These are phyloP conservation scores for Palloptera scutellata DNA, from an alignment of 2,888 invertebrate species.

Conservation along the genomic window DNA sequence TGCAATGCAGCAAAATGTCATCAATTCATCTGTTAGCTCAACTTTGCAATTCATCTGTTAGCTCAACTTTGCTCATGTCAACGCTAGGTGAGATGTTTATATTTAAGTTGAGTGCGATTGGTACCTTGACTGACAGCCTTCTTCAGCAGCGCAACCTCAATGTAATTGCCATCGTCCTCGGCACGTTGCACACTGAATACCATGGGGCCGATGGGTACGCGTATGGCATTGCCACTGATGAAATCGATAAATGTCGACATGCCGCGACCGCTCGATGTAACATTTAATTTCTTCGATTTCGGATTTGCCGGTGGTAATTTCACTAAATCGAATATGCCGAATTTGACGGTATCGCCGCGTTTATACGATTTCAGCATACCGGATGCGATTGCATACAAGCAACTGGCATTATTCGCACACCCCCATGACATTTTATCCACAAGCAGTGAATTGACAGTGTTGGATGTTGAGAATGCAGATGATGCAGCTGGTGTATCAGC, in stretches of 20 bases:
- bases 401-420: slow-evolving; percentile 72
- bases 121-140: slow-evolving; percentile 43
- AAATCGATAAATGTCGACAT: slow-evolving; percentile 57
- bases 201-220: slow-evolving; percentile 62
- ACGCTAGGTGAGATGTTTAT: too few relatives aligned
- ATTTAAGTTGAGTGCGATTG: too few relatives aligned
- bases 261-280: slow-evolving; percentile 49
- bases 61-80: too few relatives aligned
- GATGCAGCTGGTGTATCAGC: not conserved
- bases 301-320: slow-evolving; percentile 59
- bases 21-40: too few relatives aligned
- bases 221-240: slow-evolving; percentile 60
- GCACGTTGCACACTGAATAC: slow-evolving; percentile 62
- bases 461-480: not conserved
- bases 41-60: too few relatives aligned
- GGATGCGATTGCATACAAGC: slow-evolving; percentile 67
- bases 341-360: slow-evolving; percentile 67
- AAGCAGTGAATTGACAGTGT: slow-evolving; percentile 51
- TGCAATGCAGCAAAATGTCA: too few relatives aligned
- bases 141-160: slow-evolving; percentile 62
- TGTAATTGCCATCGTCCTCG: slow-evolving; percentile 59
- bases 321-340: slow-evolving; percentile 69
- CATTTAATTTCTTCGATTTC: slow-evolving; percentile 44
- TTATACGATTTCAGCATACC: slow-evolving; percentile 67
- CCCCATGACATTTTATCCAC: slow-evolving; percentile 60